Percentiles rank a stretch among this genome's conserved stretches.
phyloP scores from a whole-genome alignment of 2,888 invertebrate genomes.

The Oithona nana region DNA sequence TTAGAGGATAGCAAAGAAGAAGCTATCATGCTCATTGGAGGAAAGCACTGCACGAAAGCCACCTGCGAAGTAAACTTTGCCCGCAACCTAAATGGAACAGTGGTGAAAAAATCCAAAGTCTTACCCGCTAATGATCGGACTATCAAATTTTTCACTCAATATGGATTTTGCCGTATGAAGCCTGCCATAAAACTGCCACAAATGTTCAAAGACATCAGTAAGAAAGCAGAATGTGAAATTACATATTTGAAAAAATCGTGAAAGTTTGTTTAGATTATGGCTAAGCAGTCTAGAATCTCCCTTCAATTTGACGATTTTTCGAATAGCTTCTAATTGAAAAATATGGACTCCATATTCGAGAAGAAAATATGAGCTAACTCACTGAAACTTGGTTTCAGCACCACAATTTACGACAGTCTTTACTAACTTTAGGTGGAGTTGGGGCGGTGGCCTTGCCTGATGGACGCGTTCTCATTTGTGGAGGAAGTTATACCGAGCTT shows the following conservation, averaged over 20 bases:
- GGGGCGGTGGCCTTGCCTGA: not conserved
- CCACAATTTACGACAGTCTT: too few species aligned
- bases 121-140: not conserved
- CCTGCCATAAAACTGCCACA: too few species aligned
- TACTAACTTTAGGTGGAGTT: not conserved
- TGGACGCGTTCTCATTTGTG: conserved; percentile 2
- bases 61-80: not conserved
- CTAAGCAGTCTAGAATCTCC: too few species aligned
- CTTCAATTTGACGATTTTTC: too few species aligned
- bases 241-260: too few species aligned
- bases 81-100: not conserved
- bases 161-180: not conserved
- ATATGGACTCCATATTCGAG: too few species aligned
- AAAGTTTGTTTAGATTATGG: too few species aligned
- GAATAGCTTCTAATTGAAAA: too few species aligned
- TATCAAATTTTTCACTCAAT: not conserved
- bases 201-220: too few species aligned
- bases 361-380: too few species aligned
- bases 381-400: not conserved
- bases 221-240: too few species aligned
- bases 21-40: conserved; percentile 2
- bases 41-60: not conserved
- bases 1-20: not conserved
- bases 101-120: not conserved
- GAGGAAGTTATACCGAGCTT: not conserved